phyloP scores from a whole-genome alignment of 2,888 invertebrate species.

The Mimachlamys varia region DNA sequence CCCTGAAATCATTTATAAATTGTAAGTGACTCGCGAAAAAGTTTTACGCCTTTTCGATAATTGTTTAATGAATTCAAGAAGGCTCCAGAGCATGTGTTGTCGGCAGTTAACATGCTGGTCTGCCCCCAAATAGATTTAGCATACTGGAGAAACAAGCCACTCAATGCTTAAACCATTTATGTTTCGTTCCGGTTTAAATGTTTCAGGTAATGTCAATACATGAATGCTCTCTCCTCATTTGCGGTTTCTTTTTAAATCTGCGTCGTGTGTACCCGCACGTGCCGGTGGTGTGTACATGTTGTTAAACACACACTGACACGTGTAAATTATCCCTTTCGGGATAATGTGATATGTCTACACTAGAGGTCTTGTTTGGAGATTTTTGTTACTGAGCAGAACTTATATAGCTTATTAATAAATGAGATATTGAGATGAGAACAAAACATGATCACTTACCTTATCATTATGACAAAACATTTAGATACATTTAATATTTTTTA shows the following conservation, averaged over 20 bases:
- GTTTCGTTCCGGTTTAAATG: conserved; percentile 7
- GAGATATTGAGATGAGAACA: too few relatives aligned
- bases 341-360: background rate
- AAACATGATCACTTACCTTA: too few relatives aligned
- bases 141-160: background rate
- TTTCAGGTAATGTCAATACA: conserved; percentile 17
- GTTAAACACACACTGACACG: background rate
- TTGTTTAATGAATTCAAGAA: conserved; percentile 39
- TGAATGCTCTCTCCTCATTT: background rate
- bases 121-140: background rate
- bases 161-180: background rate
- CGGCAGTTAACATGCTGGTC: background rate
- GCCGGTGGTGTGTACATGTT: background rate
- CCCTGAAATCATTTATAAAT: conserved; percentile 34
- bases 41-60: conserved; percentile 41
- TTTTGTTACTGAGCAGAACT: background rate
- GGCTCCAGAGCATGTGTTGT: conserved; percentile 23
- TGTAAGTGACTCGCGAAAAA: conserved; percentile 40
- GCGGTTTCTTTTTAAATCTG: conserved; percentile 9
- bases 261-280: background rate
- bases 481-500: too few relatives aligned
- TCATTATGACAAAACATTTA: too few relatives aligned
- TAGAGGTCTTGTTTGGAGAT: background rate
- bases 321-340: background rate
- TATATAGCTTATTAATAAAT: background rate